Conservation (phyloP, 2,113 vertebrate species). For the Chelonoidis abingdonii region DNA sequence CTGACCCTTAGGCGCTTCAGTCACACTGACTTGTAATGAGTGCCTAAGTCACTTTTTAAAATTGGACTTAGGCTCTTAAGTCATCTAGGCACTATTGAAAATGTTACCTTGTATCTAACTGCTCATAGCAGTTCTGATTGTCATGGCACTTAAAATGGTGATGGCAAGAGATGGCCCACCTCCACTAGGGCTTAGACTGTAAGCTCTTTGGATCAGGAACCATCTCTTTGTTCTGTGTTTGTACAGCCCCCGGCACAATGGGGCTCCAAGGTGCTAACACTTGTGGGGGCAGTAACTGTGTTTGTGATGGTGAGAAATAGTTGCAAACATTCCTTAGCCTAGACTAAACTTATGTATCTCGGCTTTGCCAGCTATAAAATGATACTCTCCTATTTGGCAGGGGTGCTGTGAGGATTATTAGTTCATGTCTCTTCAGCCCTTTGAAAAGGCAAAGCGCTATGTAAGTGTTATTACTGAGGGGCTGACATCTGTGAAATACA, state of each 20-base stretch:
- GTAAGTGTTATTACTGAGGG: conserved; percentile 38
- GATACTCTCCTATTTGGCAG: not conserved
- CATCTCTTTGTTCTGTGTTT: not conserved
- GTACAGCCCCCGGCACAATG: not conserved
- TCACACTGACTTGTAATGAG: not conserved
- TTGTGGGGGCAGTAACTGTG: not conserved
- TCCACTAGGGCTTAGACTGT: not conserved
- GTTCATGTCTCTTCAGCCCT: conserved; percentile 28
- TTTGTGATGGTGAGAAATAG: conserved; percentile 25
- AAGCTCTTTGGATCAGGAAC: not conserved
- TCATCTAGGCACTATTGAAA: not conserved
- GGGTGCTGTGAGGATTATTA: conserved; percentile 23
- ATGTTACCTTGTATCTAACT: not conserved
- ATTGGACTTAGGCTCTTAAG: not conserved
- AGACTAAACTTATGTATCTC: not conserved
- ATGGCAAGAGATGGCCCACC: not conserved
- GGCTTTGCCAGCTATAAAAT: conserved; percentile 24
- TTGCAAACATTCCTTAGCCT: conserved; percentile 21
- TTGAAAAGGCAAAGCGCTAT: conserved; percentile 3
- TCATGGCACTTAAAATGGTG: not conserved
- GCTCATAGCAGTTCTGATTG: not conserved
- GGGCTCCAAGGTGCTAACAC: not conserved
- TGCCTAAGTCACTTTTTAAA: not conserved
- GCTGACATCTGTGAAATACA: conserved; percentile 78
- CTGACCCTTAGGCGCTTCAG: not conserved